These are phyloP conservation scores for Furnarius figulus DNA, from an alignment of 2,113 vertebrate species.

Conservation along the genomic window DNA sequence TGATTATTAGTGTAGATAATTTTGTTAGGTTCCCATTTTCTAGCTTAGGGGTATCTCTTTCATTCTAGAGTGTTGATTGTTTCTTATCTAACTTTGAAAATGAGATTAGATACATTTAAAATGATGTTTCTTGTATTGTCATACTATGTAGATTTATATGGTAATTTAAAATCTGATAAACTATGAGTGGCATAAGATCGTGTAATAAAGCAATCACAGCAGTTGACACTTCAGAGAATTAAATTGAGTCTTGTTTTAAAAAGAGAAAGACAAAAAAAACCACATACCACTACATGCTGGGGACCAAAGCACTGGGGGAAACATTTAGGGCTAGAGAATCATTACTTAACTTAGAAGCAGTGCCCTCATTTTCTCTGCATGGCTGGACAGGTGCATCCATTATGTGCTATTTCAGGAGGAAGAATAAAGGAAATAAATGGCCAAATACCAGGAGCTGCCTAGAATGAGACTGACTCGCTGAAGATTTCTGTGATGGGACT, in stretches of 20 bases:
- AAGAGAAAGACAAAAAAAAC: neutral
- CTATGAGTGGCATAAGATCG: constrained; percentile 56
- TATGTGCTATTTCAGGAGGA: constrained; percentile 47
- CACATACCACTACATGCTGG: neutral
- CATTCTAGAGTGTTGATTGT: constrained; percentile 69
- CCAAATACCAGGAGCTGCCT: neutral
- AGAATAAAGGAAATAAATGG: constrained; percentile 52
- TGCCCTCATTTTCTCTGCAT: constrained; percentile 34
- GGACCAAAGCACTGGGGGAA: neutral
- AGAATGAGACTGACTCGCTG: neutral
- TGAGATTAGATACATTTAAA: constrained; percentile 74
- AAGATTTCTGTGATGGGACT: constrained; percentile 19
- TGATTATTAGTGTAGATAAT: constrained; percentile 73
- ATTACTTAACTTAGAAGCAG: constrained; percentile 53
- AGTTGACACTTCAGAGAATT: constrained; percentile 61
- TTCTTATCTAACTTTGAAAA: constrained; percentile 76
- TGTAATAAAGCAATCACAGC: constrained; percentile 68
- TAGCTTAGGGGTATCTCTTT: constrained; percentile 67
- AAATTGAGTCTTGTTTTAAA: constrained; percentile 19
- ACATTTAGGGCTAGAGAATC: constrained; percentile 16
- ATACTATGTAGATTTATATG: constrained; percentile 71
- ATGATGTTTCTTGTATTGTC: constrained; percentile 57
- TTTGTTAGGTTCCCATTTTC: constrained; percentile 58
- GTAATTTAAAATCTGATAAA: constrained; percentile 76
- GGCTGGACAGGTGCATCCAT: constrained; percentile 50